Evolutionary conservation across 2,888 invertebrate species (phyloP).

Genomic region (Quadroppia sp.): DNA sequence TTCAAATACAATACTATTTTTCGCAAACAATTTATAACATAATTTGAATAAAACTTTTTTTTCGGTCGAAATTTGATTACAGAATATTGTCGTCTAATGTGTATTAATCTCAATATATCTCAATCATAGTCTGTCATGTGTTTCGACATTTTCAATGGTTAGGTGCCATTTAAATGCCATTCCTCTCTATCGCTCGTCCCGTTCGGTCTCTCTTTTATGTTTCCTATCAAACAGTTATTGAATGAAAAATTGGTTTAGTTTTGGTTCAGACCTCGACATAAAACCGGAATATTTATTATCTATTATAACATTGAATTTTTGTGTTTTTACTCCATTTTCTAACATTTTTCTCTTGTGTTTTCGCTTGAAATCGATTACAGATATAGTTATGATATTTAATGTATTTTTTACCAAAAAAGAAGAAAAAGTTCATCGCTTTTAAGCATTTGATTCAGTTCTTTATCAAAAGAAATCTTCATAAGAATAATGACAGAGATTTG

Average conservation of each 20-base stretch:
- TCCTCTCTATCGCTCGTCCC: neutral
- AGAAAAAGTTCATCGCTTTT: slow-evolving; percentile 19
- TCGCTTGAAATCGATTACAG: slow-evolving; percentile 19
- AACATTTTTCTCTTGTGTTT: neutral
- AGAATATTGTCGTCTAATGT: neutral
- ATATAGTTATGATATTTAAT: neutral
- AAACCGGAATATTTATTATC: slow-evolving; percentile 31
- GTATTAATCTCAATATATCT: slow-evolving; percentile 31
- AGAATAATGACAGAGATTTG: slow-evolving; percentile 8
- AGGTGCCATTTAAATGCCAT: neutral
- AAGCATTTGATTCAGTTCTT: slow-evolving; percentile 17
- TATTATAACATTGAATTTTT: slow-evolving; percentile 1
- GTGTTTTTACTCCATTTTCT: neutral
- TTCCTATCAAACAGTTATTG: neutral
- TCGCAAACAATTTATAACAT: slow-evolving; percentile 15
- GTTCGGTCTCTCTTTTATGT: neutral
- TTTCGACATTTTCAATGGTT: slow-evolving; percentile 15
- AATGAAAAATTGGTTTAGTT: slow-evolving; percentile 36
- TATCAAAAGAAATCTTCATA: slow-evolving; percentile 9
- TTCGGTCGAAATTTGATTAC: neutral
- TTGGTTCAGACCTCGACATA: slow-evolving; percentile 29
- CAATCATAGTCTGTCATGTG: slow-evolving; percentile 29
- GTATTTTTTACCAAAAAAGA: too few relatives aligned
- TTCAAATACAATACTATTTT: neutral
- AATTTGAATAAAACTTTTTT: slow-evolving; percentile 14